These are phyloP conservation scores for Archivesica marissinica DNA, from an alignment of 1,140 invertebrate species.

Conservation along the genomic window DNA sequence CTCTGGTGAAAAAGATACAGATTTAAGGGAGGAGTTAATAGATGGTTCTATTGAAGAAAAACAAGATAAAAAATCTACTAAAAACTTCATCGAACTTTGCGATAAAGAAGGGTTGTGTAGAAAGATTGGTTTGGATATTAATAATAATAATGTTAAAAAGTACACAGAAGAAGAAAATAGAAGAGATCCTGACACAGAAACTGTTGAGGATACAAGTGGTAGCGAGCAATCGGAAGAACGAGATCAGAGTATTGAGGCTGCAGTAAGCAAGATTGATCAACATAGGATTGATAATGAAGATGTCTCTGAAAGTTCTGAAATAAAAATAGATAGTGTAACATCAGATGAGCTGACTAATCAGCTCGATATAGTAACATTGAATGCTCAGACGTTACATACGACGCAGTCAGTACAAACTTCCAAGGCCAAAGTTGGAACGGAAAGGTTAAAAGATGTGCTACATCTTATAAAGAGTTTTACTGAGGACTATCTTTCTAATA, in stretches of 20 bases:
- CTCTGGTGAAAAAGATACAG: conserved; percentile 23
- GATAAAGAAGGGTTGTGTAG: too few relatives aligned
- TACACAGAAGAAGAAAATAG: neutral
- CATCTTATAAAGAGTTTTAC: conserved; percentile 33
- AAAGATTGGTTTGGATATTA: too few relatives aligned
- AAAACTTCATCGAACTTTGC: neutral
- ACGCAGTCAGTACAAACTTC: neutral
- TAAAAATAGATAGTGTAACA: neutral
- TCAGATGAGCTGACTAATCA: neutral
- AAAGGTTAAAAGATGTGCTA: conserved; percentile 23
- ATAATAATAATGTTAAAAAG: neutral
- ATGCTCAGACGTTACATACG: too few relatives aligned
- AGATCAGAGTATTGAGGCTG: neutral
- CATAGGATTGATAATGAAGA: neutral
- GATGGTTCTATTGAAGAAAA: neutral
- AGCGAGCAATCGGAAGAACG: neutral
- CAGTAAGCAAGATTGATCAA: too few relatives aligned
- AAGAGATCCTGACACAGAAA: neutral
- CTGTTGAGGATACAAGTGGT: too few relatives aligned
- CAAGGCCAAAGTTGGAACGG: neutral
- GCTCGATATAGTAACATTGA: neutral
- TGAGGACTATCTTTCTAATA: conserved; percentile 28
- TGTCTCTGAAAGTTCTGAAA: neutral
- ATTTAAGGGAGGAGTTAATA: neutral
- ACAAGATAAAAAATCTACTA: neutral